Evolutionary conservation across 2,113 vertebrate species (phyloP), one percentile per base, ranked within the genome.

Genomic region (Campylomormyrus numenius): DNA sequence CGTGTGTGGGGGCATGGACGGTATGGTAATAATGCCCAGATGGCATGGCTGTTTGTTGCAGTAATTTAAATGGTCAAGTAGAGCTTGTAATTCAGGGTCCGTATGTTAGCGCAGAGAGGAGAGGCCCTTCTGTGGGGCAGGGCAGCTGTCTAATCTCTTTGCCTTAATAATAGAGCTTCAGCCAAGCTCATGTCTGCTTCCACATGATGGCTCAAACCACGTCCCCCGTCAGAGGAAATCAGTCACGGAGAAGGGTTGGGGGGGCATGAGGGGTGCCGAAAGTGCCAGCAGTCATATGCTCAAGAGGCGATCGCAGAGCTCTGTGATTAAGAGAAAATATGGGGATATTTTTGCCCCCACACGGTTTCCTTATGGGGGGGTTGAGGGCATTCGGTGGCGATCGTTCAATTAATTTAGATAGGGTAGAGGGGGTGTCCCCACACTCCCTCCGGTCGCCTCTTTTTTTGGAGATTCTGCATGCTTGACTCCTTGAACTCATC

Each of bases 91-190:
- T 98, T 97, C 96, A 95, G 17, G 95, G 95, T 94, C 96, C 97
- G 96, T 98, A 97, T 99, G 97, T 97, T 97, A 96, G 96, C 93
- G 94, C 95, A 93, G 94, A 93, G 94, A 96, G 96, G 95, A 96
- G 97, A 96, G 97, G 97, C 95, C 96, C 95, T 96, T 97, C 96
- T 97, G 96, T 96, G 95, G 97, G 96, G 95, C 97, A 96, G 96
- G 98, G 97, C 98, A 99, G 97, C 97, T 98, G 97, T 98, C 98
- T 97, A 97, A 98, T 98, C 97, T 98, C 95, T 31, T 70, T 70
- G 96, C 95, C 96, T 98, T 98, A 98, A 98, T 99, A 98, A 96
- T 97, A 96, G 96, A 94, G 94, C 94, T 95, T 93, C 93, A 94
- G 95, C 94, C 94, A 93, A 94, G 95, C 95, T 96, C 96, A 97